Conservation (phyloP, 92 coral and sea anemone species). For the Virgularia gustaviana region DNA sequence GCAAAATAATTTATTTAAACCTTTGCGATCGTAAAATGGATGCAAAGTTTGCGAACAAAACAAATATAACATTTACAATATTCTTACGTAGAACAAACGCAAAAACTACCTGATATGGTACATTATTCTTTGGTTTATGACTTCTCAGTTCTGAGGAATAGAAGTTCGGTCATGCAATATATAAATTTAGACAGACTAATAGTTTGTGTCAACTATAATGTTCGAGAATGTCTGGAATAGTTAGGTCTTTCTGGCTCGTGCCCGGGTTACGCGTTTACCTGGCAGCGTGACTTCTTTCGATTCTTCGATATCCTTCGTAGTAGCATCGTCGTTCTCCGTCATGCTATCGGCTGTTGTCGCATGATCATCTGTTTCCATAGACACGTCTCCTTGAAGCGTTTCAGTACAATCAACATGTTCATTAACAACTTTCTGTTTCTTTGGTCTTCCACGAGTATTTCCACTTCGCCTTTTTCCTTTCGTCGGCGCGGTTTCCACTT, state of each 20-base stretch:
- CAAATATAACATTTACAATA: too few species aligned
- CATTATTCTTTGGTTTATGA: too few species aligned
- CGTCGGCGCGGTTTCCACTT: constrained; percentile 3
- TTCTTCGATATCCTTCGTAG: neutral
- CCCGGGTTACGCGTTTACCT: neutral
- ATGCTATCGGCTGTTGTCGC: constrained; percentile 14
- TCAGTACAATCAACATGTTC: neutral
- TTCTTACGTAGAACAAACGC: too few species aligned
- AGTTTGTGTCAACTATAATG: neutral
- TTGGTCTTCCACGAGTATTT: neutral
- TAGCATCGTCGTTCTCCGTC: constrained; percentile 30
- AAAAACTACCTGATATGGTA: too few species aligned
- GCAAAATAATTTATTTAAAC: too few species aligned
- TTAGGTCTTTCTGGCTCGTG: constrained; percentile 4
- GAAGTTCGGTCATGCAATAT: too few species aligned
- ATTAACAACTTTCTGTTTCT: neutral
- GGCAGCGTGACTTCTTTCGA: constrained; percentile 11
- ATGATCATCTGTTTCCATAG: constrained; percentile 13
- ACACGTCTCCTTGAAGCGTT: neutral
- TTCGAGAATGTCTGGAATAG: neutral
- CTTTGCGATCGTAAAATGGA: too few species aligned
- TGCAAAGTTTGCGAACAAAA: too few species aligned
- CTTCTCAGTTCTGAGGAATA: too few species aligned
- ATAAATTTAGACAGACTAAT: too few species aligned
- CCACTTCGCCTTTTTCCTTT: neutral